These are phyloP conservation scores for Leucophenga maculata DNA, from an alignment of 2,888 invertebrate species.

Conservation along the genomic window DNA sequence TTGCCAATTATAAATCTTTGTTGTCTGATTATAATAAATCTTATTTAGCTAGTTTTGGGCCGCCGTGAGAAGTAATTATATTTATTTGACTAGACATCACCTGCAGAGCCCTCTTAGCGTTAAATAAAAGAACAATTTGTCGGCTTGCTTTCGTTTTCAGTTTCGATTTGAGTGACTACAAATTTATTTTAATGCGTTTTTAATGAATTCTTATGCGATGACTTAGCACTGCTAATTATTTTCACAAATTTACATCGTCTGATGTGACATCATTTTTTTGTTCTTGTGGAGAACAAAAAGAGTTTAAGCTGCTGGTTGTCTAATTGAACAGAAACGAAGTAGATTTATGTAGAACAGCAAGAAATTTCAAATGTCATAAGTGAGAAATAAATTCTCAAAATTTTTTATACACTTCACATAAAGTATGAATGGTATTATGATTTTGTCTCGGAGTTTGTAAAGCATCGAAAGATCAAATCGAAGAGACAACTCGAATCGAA, in stretches of 20 bases:
- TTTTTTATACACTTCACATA: too few relatives aligned
- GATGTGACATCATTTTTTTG: too few relatives aligned
- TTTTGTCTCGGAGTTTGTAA: not conserved
- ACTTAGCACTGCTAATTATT: not conserved
- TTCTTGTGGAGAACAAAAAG: too few relatives aligned
- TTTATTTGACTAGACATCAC: not conserved
- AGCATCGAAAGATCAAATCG: not conserved
- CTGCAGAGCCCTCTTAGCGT: too few relatives aligned
- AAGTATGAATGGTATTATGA: not conserved
- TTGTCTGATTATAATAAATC: not conserved
- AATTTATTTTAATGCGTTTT: slow-evolving; percentile 59
- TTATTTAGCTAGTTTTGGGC: not conserved
- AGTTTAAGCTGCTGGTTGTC: too few relatives aligned
- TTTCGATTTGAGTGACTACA: slow-evolving; percentile 35
- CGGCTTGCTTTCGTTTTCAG: slow-evolving; percentile 34
- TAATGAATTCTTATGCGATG: slow-evolving; percentile 40
- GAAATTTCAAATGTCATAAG: too few relatives aligned
- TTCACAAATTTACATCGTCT: too few relatives aligned
- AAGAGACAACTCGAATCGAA: too few relatives aligned
- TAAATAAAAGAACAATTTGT: not conserved
- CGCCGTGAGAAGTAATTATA: not conserved
- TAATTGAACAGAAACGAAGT: too few relatives aligned
- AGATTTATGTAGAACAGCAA: too few relatives aligned
- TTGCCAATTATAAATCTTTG: slow-evolving; percentile 46
- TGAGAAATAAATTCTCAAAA: too few relatives aligned